Percentiles rank a stretch among this genome's conserved stretches.
phyloP scores from a whole-genome alignment of 2,888 invertebrate genomes.

The Beris chalybata region DNA sequence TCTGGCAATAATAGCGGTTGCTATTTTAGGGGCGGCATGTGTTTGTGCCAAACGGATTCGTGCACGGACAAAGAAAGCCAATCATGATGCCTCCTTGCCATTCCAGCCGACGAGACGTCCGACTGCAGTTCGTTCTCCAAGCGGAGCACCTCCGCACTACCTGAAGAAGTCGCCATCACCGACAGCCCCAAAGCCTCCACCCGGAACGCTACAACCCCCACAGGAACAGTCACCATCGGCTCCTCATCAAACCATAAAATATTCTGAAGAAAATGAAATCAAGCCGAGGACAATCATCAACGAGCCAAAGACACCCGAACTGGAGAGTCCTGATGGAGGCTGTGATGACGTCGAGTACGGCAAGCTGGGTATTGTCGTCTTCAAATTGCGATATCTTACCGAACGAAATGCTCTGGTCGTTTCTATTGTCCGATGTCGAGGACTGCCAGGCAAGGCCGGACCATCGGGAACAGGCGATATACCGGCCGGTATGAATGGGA shows the following conservation, averaged over 20 bases:
- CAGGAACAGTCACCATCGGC: slow-evolving; percentile 31
- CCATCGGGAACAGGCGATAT: slow-evolving; percentile 62
- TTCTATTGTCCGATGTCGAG: slow-evolving; percentile 87
- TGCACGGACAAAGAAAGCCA: slow-evolving; percentile 53
- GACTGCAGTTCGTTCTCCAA: slow-evolving; percentile 78
- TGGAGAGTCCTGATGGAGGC: slow-evolving; percentile 43
- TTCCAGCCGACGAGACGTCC: slow-evolving; percentile 57
- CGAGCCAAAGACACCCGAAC: slow-evolving; percentile 43
- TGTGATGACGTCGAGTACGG: slow-evolving; percentile 62
- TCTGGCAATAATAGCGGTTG: slow-evolving; percentile 53
- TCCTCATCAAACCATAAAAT: slow-evolving; percentile 49
- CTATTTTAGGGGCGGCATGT: slow-evolving; percentile 53
- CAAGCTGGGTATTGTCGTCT: slow-evolving; percentile 84
- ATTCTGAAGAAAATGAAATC: slow-evolving; percentile 53
- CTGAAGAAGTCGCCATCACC: slow-evolving; percentile 93
- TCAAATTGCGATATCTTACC: slow-evolving; percentile 85
- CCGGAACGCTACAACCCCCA: slow-evolving; percentile 33
- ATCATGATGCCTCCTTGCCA: slow-evolving; percentile 53
- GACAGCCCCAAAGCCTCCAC: slow-evolving; percentile 63
- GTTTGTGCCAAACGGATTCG: slow-evolving; percentile 54
- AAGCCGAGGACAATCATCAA: slow-evolving; percentile 43
- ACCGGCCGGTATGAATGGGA: slow-evolving; percentile 55
- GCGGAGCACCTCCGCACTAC: slow-evolving; percentile 77
- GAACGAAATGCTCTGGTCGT: slow-evolving; percentile 91
- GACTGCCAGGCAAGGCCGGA: slow-evolving; percentile 67